These are phyloP conservation scores for Drosophila micromelanica DNA, from an alignment of 1,140 invertebrate genomes.

Conservation along the genomic window DNA sequence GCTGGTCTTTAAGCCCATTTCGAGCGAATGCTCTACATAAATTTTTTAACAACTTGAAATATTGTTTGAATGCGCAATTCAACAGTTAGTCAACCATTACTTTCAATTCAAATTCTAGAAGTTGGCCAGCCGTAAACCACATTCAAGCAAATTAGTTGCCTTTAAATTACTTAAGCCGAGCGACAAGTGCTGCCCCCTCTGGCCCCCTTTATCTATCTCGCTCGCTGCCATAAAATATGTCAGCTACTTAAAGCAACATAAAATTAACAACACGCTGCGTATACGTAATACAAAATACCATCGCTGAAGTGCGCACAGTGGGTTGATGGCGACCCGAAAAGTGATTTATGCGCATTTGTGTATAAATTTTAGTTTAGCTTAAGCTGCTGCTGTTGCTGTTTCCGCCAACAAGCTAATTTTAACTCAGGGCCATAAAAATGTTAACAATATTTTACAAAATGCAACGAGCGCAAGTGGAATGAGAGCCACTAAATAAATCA, in stretches of 20 bases:
- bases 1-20: not conserved
- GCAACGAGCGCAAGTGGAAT: slow-evolving; percentile 12
- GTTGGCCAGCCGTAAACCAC: slow-evolving; percentile 31
- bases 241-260: slow-evolving; percentile 56
- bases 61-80: slow-evolving; percentile 2
- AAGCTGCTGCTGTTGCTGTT: not conserved
- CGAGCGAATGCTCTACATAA: not conserved
- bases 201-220: slow-evolving; percentile 7
- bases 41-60: not conserved
- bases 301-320: not conserved
- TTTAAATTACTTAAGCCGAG: slow-evolving; percentile 25
- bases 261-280: slow-evolving; percentile 54
- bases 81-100: slow-evolving; percentile 11
- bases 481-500: slow-evolving; percentile 50
- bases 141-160: slow-evolving; percentile 39
- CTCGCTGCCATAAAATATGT: slow-evolving; percentile 45
- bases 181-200: not conserved
- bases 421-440: slow-evolving; percentile 49
- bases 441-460: slow-evolving; percentile 49
- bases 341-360: slow-evolving; percentile 53
- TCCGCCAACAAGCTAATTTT: slow-evolving; percentile 52
- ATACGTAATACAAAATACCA: slow-evolving; percentile 29
- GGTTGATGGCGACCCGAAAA: slow-evolving; percentile 4
- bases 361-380: slow-evolving; percentile 45
- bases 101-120: slow-evolving; percentile 37